phyloP scores from a whole-genome alignment of 2,113 vertebrate species.

The Xenopus laevis region DNA sequence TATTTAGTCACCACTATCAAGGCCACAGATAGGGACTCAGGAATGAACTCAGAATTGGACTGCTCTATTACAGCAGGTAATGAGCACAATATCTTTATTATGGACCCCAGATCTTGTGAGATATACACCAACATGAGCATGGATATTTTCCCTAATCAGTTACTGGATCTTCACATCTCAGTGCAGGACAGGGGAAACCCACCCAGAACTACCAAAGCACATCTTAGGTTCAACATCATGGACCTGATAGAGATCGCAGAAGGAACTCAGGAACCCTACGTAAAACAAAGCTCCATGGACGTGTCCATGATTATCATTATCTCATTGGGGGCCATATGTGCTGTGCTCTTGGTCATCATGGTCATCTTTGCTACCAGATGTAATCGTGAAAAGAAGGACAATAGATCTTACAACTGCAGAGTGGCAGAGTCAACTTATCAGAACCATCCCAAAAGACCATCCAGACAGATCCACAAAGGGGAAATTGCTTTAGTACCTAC shows the following conservation, averaged over 20 bases:
- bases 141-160: conserved; percentile 66
- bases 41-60: conserved; percentile 85
- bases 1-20: conserved; percentile 79
- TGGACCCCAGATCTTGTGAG: conserved; percentile 86
- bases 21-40: conserved; percentile 86
- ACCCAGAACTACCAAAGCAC: conserved; percentile 75
- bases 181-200: conserved; percentile 86
- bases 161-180: conserved; percentile 79
- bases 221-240: conserved; percentile 75
- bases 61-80: conserved; percentile 83
- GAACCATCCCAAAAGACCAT: conserved; percentile 92
- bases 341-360: conserved; percentile 86
- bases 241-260: conserved; percentile 73
- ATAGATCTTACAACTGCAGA: conserved; percentile 89
- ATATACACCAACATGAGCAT: conserved; percentile 84
- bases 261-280: conserved; percentile 67
- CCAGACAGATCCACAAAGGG: conserved; percentile 94
- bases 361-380: conserved; percentile 90
- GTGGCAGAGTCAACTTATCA: conserved; percentile 93
- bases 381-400: conserved; percentile 91
- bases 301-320: conserved; percentile 93
- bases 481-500: conserved; percentile 93
- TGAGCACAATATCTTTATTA: conserved; percentile 79
- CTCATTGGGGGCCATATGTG: conserved; percentile 87
- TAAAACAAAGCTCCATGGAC: conserved; percentile 74